phyloP scores from a whole-genome alignment of 1,140 invertebrate species.

The Bombus soroeensis region DNA sequence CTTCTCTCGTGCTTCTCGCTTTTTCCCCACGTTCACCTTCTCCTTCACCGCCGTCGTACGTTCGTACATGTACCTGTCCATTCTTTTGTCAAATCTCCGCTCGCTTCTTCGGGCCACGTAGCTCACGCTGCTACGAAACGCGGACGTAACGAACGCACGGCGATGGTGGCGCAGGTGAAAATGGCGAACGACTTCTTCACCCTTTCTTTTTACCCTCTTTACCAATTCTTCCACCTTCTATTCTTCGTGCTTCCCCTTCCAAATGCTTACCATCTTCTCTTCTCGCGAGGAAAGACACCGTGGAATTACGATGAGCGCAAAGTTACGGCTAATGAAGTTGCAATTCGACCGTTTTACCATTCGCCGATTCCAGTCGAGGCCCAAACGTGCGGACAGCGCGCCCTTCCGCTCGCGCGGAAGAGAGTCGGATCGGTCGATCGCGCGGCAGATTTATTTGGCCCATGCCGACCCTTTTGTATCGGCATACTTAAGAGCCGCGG shows the following conservation, averaged over 20 bases:
- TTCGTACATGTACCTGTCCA: constrained; percentile 63
- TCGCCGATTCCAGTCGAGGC: constrained; percentile 56
- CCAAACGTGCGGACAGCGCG: background rate
- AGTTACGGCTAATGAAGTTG: constrained; percentile 76
- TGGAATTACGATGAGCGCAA: constrained; percentile 73
- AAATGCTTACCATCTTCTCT: background rate
- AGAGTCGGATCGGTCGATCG: constrained; percentile 20
- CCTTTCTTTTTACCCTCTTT: background rate
- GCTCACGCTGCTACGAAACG: constrained; percentile 45
- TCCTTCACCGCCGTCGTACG: constrained; percentile 14
- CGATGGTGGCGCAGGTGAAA: constrained; percentile 9
- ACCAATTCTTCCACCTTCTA: background rate
- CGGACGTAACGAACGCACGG: background rate
- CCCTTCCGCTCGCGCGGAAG: background rate
- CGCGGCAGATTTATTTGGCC: constrained; percentile 39
- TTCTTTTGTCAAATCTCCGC: constrained; percentile 73
- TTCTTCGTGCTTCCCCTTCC: background rate
- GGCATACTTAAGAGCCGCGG: constrained; percentile 26
- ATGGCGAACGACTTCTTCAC: background rate
- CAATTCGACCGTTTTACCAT: constrained; percentile 71
- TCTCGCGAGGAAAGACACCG: constrained; percentile 7
- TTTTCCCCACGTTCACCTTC: constrained; percentile 33
- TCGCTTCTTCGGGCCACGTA: constrained; percentile 55
- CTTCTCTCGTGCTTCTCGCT: constrained; percentile 39
- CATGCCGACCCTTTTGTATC: constrained; percentile 45